Evolutionary conservation across 2,888 invertebrate species (phyloP).

Genomic region (Brachynemurus nebulosus): DNA sequence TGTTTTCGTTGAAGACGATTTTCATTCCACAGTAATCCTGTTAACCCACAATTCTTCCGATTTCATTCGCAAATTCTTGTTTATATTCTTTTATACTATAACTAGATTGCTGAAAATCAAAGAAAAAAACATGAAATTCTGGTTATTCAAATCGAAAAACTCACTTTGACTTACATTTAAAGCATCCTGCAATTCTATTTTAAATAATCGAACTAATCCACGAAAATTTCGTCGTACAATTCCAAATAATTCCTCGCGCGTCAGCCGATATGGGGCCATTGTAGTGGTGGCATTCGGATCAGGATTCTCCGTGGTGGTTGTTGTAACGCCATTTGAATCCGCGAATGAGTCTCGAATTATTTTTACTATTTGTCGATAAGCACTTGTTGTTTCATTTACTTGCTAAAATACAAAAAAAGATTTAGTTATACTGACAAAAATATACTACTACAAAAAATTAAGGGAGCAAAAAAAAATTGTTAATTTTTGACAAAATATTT

Average conservation of each 20-base stretch:
- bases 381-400: constrained; percentile 35
- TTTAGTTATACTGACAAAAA: no score
- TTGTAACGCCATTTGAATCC: constrained; percentile 26
- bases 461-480: no score
- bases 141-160: constrained; percentile 14
- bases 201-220: constrained; percentile 34
- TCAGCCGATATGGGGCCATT: constrained; percentile 29
- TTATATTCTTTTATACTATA: constrained; percentile 3
- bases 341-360: constrained; percentile 30
- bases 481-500: no score
- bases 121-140: not conserved
- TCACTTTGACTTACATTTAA: constrained; percentile 35
- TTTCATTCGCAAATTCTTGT: constrained; percentile 5
- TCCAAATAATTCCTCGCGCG: constrained; percentile 29
- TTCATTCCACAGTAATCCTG: not conserved
- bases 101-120: not conserved
- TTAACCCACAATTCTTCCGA: constrained; percentile 6
- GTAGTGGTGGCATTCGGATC: constrained; percentile 28
- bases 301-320: constrained; percentile 21
- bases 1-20: no score
- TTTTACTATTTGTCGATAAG: constrained; percentile 30
- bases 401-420: constrained; percentile 28
- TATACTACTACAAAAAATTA: no score
- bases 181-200: constrained; percentile 37
- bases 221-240: constrained; percentile 34